phyloP scores from a whole-genome alignment of 2,888 invertebrate genomes.

The Microchrysa polita region DNA sequence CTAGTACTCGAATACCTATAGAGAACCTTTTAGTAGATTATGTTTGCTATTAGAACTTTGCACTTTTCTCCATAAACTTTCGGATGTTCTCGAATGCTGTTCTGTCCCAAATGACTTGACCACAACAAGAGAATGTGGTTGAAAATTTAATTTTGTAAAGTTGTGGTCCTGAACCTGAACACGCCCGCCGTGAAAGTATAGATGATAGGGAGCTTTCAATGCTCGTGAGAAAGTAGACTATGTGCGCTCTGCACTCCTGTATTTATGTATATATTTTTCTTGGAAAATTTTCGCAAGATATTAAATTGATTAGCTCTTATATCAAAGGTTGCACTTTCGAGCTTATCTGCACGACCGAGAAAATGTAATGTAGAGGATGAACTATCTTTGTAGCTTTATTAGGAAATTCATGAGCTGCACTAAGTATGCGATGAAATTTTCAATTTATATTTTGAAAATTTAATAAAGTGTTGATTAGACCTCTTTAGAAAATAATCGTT shows the following conservation, averaged over 20 bases:
- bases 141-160: slow-evolving; percentile 6
- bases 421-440: too few relatives aligned
- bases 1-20: background rate
- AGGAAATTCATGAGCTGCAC: too few relatives aligned
- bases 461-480: too few relatives aligned
- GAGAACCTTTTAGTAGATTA: slow-evolving; percentile 20
- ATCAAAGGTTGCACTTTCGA: background rate
- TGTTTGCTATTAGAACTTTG: slow-evolving; percentile 13
- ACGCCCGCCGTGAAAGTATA: background rate
- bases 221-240: too few relatives aligned
- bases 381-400: too few relatives aligned
- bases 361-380: too few relatives aligned
- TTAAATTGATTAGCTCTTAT: slow-evolving; percentile 1
- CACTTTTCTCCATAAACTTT: background rate
- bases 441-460: too few relatives aligned
- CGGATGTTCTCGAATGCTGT: background rate
- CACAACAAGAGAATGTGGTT: slow-evolving; percentile 11
- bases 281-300: background rate
- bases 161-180: background rate
- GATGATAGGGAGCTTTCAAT: too few relatives aligned
- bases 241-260: too few relatives aligned
- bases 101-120: slow-evolving; percentile 8
- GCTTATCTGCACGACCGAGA: background rate
- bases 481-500: too few relatives aligned
- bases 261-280: background rate